Percentiles rank a stretch among this genome's conserved stretches.
phyloP scores from a whole-genome alignment of 1,140 invertebrate species.

The Drosophila micromelanica region DNA sequence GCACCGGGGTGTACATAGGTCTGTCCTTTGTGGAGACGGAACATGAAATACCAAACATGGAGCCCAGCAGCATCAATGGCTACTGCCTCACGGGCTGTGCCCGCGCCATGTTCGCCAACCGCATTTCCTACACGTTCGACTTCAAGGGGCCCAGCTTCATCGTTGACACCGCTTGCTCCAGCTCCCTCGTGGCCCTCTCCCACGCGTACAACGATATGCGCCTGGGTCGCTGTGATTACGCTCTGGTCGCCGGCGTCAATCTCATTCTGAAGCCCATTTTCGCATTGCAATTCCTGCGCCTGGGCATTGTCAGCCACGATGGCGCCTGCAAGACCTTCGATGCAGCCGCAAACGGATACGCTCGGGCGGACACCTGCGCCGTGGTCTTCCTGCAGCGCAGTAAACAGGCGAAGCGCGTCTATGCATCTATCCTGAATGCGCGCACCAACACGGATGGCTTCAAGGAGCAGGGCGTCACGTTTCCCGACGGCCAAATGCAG shows the following conservation, averaged over 20 bases:
- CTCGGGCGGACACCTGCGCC: slow-evolving; percentile 94
- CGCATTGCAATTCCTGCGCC: slow-evolving; percentile 95
- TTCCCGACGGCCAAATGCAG: slow-evolving; percentile 94
- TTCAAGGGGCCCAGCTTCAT: slow-evolving; percentile 95
- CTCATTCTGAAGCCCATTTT: slow-evolving; percentile 94
- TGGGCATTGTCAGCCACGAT: slow-evolving; percentile 95
- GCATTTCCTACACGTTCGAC: slow-evolving; percentile 97
- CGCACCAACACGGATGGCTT: slow-evolving; percentile 95
- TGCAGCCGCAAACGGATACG: slow-evolving; percentile 94
- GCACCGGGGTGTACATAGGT: slow-evolving; percentile 96
- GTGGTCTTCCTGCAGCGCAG: slow-evolving; percentile 92
- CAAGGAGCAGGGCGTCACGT: slow-evolving; percentile 96
- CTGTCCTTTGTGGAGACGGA: slow-evolving; percentile 94
- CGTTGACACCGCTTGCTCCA: slow-evolving; percentile 98
- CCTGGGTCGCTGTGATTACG: slow-evolving; percentile 95
- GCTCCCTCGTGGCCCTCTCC: slow-evolving; percentile 94
- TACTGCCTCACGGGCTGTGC: slow-evolving; percentile 97
- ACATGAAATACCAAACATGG: slow-evolving; percentile 89
- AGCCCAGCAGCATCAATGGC: slow-evolving; percentile 92
- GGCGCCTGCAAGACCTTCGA: slow-evolving; percentile 98
- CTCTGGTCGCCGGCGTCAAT: slow-evolving; percentile 95
- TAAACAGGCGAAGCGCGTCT: slow-evolving; percentile 90
- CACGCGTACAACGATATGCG: slow-evolving; percentile 93
- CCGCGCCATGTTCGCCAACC: slow-evolving; percentile 97
- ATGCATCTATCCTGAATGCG: slow-evolving; percentile 93